A percentile compares a stretch with the other conserved stretches of the same genome.
Evolutionary conservation across 2,888 invertebrate species (phyloP).

Genomic region (Mythimna lalbum): DNA sequence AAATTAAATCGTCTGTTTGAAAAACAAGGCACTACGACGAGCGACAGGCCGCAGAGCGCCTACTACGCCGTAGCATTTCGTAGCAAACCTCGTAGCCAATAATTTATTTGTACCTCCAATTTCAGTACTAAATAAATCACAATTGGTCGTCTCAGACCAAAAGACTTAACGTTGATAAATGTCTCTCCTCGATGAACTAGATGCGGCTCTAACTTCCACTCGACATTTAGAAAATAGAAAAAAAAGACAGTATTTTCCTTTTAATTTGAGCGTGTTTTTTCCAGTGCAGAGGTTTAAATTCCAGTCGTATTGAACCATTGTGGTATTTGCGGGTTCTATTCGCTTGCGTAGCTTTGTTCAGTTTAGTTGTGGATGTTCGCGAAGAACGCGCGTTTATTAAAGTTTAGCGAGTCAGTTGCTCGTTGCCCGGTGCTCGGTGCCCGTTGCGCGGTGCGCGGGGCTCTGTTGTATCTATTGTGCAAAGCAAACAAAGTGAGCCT

Average conservation of each 20-base stretch:
- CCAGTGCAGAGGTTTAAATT: constrained; percentile 41
- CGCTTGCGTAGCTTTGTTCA: constrained; percentile 47
- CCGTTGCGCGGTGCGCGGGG: neutral
- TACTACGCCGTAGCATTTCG: constrained; percentile 13
- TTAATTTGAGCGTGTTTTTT: constrained; percentile 52
- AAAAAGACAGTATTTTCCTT: constrained; percentile 37
- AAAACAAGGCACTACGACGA: no score
- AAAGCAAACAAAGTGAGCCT: constrained; percentile 45
- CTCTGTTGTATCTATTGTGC: constrained; percentile 33
- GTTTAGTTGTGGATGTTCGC: constrained; percentile 24
- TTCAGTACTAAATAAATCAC: constrained; percentile 20
- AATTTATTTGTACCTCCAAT: neutral
- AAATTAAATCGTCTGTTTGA: no score
- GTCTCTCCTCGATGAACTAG: constrained; percentile 9
- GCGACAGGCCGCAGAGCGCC: no score
- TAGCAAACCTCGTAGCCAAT: constrained; percentile 19
- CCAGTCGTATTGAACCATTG: constrained; percentile 54
- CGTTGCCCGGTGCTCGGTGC: neutral
- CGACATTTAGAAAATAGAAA: constrained; percentile 20
- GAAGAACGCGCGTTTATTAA: constrained; percentile 55
- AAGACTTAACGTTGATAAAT: constrained; percentile 18
- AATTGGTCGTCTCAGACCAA: neutral
- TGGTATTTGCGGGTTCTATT: constrained; percentile 49
- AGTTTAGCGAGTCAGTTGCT: constrained; percentile 37
- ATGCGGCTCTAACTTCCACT: constrained; percentile 12